phyloP scores from a whole-genome alignment of 1,140 invertebrate genomes.

The Panagrolaimus sp. region DNA sequence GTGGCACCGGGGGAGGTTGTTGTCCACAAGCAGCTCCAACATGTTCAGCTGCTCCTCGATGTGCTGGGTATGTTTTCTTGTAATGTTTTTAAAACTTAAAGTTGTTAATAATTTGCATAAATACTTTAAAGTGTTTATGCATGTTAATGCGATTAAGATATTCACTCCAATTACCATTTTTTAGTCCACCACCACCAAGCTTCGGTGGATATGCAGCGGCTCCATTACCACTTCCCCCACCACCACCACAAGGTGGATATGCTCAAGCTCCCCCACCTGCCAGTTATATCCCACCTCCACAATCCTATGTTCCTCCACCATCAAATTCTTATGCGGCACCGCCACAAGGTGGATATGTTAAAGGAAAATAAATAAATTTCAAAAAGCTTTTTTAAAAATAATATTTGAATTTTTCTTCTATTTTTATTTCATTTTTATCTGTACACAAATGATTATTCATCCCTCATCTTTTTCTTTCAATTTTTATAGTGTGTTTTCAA shows the following conservation, averaged over 20 bases:
- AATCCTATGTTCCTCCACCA: neutral
- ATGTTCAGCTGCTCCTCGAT: neutral
- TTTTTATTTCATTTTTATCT: too few relatives aligned
- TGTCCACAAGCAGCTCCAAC: conserved; percentile 4
- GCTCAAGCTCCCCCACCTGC: conserved; percentile 10
- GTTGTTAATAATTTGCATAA: neutral
- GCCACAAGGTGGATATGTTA: neutral
- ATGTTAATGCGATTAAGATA: neutral
- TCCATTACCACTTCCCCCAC: neutral
- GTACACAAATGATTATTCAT: too few relatives aligned
- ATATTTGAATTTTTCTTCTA: too few relatives aligned
- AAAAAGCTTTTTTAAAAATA: too few relatives aligned
- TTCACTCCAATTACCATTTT: neutral
- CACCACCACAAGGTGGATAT: neutral
- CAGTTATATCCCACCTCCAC: neutral
- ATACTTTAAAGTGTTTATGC: neutral
- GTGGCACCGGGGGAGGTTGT: conserved; percentile 5
- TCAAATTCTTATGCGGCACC: neutral
- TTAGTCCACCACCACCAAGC: neutral
- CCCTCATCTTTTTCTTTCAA: too few relatives aligned
- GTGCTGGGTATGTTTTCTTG: conserved; percentile 2
- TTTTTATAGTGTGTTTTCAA: too few relatives aligned
- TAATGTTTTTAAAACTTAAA: neutral
- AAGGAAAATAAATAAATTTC: neutral
- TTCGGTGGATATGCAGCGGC: neutral